Conservation (phyloP, 2,113 vertebrate genomes). For the Machaerirhynchus nigripectus region DNA sequence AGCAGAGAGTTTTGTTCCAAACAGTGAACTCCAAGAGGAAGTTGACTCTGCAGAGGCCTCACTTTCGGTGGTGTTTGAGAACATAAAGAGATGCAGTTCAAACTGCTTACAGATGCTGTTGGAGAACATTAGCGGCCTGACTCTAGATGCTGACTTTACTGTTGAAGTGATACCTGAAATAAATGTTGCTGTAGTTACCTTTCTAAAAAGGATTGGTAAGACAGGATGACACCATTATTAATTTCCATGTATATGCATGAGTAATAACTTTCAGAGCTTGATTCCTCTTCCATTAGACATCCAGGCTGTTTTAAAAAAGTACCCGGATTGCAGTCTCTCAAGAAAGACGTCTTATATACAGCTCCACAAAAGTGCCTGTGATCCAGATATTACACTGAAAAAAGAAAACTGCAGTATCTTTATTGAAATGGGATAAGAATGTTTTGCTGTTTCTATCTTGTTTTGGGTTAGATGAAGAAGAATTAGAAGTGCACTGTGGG, state of each 20-base stretch:
- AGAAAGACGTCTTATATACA: not conserved
- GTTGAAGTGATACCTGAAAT: constrained; percentile 80
- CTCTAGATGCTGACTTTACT: constrained; percentile 41
- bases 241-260: not conserved
- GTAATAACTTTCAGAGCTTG: not conserved
- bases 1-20: not conserved
- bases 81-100: constrained; percentile 25
- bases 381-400: not conserved
- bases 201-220: constrained; percentile 75
- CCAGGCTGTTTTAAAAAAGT: not conserved
- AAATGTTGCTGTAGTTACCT: constrained; percentile 73
- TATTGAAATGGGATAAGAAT: not conserved
- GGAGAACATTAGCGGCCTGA: constrained; percentile 70
- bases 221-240: not conserved
- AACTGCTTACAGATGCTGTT: constrained; percentile 71
- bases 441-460: not conserved
- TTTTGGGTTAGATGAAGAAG: not conserved
- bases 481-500: not conserved
- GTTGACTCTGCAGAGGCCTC: not conserved
- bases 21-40: not conserved
- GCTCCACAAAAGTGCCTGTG: not conserved
- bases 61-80: constrained; percentile 73
- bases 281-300: not conserved
- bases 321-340: not conserved
- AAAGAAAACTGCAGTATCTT: not conserved